These are phyloP conservation scores for Loriculus beryllinus DNA, from an alignment of 2,797 vertebrate genomes.

Conservation along the genomic window DNA sequence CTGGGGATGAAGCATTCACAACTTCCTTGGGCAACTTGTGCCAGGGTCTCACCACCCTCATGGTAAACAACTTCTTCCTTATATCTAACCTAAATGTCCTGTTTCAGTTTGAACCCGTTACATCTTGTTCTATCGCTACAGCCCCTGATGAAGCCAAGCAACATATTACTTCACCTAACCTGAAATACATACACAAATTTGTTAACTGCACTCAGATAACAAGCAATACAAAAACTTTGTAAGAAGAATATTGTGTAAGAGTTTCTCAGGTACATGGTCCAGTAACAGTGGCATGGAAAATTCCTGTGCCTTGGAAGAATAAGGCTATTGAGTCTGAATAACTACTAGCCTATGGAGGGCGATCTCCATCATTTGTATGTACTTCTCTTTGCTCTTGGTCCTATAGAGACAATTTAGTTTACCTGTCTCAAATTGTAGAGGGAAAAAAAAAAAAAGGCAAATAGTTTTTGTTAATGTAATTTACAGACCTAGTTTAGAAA, in stretches of 20 bases:
- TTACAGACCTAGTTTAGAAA: conserved; percentile 64
- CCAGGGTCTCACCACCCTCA: background rate
- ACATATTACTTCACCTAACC: background rate
- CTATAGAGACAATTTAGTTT: background rate
- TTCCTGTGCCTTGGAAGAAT: background rate
- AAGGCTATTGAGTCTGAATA: background rate
- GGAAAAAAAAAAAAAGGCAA: background rate
- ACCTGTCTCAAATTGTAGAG: background rate
- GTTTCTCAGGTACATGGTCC: background rate
- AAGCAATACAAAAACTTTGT: background rate
- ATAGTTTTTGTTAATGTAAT: conserved; percentile 63
- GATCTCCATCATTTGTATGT: background rate
- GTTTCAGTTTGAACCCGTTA: background rate
- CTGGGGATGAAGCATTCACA: background rate
- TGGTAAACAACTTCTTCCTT: background rate
- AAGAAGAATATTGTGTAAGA: background rate
- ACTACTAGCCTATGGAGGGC: background rate
- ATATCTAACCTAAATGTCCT: background rate
- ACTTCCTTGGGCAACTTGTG: background rate
- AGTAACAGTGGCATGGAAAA: background rate
- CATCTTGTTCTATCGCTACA: background rate
- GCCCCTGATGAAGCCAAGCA: background rate
- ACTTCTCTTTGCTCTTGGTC: background rate
- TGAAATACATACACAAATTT: background rate
- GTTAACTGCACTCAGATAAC: background rate